Evolutionary conservation across 1,140 invertebrate genomes (phyloP), one percentile per base, ranked within the genome.

Genomic region (Papilio dardanus): DNA sequence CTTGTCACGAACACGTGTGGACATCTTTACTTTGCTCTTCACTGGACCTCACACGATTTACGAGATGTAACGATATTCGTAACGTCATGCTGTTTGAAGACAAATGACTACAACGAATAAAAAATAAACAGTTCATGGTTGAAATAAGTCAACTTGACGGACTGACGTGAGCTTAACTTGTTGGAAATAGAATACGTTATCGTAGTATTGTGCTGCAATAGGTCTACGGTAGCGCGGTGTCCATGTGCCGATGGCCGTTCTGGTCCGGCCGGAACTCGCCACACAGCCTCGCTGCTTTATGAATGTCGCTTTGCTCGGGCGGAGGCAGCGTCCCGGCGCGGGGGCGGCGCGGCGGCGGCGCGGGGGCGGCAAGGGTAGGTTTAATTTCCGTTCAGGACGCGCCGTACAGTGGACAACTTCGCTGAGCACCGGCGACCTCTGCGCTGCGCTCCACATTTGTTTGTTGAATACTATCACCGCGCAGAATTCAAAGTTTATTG

Each of bases 371-470:
- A n/a, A n/a, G n/a, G n/a, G n/a, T 31, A 4, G 1, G 65, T 69
- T 69, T 69, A 69, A 69, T 69, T 69, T 69, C 33, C 67, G 67
- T 37, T 40, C 67, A 37, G 67, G 67, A 69, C 19, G 67, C 31
- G 19, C 19, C 31, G 19, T 8, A 40, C n/a, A 42, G 33, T 69
- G 33, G 10, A 4, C 35, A 3, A 69, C 67, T 68, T 37, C 66
- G n/a, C 6, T 2, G 6, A 16, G 50, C 3, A 46, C 42, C 16
- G 50, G 0, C 10, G 50, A 58, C 21, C 50, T 24, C 50, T 28
- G 50, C 19, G 6, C 46, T 12, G 21, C 8, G 8, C 50, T 14
- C 21, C 8, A 12, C 19, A 8, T 28, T 24, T 24, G 50, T 28
- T 58, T 28, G 50, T 58, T 24, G 50, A 58, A 58, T 24, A 58